Base-by-base conservation (phyloP, 2,888 invertebrate species). In the Callimorpha dominula region DNA sequence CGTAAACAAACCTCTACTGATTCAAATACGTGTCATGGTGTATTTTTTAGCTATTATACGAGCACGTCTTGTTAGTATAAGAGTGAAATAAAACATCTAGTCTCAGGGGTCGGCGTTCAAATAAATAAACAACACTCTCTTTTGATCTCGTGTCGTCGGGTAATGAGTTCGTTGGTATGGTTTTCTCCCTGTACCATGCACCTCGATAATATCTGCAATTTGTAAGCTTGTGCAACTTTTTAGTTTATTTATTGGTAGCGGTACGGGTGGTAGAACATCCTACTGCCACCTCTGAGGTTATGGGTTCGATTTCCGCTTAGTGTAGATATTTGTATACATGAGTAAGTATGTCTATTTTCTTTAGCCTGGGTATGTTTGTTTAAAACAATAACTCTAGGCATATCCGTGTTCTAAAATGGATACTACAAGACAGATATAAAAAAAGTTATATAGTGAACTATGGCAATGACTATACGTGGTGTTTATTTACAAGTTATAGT, bases 121-220 rank as follows among this genome's bases (percentile, higher is more conserved):
- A 91, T 89, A 91, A 88, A 90, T 87, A 80, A 79, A 71, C 78
- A 83, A 79, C 85, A 87, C 84, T 81, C 82, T 85, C 88, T 88
- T 90, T 90, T 89, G 88, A 89, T 86, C 88, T 80, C 84, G 64
- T 42, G 62, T 63, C 69, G 65, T 72, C 76, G 77, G 84, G 90
- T 91, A 91, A 91, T 90, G 91, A 91, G 87, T 85, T 84, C 79
- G 69, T 76, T 73, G 81, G 69, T 57, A 46, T 57, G 42, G 79
- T 75, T 73, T 70, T 54, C 60, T 50, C 17, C n/a, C 67, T 74
- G 60, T 42, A 75, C 70, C 79, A 73, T 78, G 78, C 70, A 68
- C 67, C 72, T 68, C 75, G 80, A 76, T 78, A 76, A 82, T 77
- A 75, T 69, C 72, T 77, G 81, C 77, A 81, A 82, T 82, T 71